Evolutionary conservation across 2,888 invertebrate genomes (phyloP), one percentile per base, ranked within the genome.

Genomic region (Heliconius cydno): DNA sequence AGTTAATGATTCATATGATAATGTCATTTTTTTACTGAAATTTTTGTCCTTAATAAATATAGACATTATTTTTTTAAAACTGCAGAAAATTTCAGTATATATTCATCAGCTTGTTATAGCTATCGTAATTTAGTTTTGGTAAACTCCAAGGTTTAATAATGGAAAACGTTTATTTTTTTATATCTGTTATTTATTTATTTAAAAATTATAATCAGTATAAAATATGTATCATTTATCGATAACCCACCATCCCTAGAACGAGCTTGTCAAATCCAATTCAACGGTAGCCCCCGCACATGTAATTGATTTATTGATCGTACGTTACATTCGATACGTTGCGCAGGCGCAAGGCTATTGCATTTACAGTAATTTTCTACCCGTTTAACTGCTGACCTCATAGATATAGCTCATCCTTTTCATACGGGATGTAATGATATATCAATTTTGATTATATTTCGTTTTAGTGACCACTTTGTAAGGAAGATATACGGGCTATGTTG

Each of bases 301-400:
- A 95, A 95, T 95, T 95, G 95, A 95, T 95, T 95, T 95, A 95
- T 94, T 94, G 95, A 94, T 94, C 94, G 91, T 95, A 92, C 91
- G 92, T 95, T 93, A 94, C 90, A 92, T 94, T 95, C 94, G 95
- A 94, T 95, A 92, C 89, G 91, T 87, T 87, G 90, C 89, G 88
- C 86, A 85, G 83, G 87, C 88, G 87, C 84, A 84, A 85, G 84
- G 84, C 84, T 85, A 83, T 83, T 84, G 84, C 84, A 85, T 84
- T 83, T 81, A 80, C 82, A 78, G 81, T 83, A 83, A 83, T 82
- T 83, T 83, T 87, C 89, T 89, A 87, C 85, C 89, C 89, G 90
- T 89, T 93, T 94, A 92, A 93, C 94, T 91, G 90, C 87, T 94
- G 93, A 94, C 94, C 94, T 94, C 87, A 87, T 84, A 85, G 85